Base-by-base conservation (phyloP, 2,888 invertebrate genomes). In the Theodoxus fluviatilis region DNA sequence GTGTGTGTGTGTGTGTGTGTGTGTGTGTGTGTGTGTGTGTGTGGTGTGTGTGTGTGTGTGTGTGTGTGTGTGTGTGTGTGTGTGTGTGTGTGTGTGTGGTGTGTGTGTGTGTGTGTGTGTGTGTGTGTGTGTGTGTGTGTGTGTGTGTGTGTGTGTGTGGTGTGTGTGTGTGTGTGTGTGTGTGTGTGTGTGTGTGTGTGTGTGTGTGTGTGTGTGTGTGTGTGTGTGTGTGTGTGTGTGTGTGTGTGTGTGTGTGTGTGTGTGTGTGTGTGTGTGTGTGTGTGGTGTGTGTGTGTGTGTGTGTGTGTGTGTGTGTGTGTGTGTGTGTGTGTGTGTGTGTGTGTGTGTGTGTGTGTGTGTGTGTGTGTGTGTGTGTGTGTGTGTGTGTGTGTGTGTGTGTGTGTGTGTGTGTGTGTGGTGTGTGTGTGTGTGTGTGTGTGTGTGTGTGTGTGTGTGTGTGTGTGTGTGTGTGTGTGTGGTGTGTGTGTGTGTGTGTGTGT, bases 191-290 rank as follows among this genome's bases (percentile, higher is more conserved):
- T 22, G 55, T 55, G 55, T 22, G 55, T 55, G 55, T 22, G 55
- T 55, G 55, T 22, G 55, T 55, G 55, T 22, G 55, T 55, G 55
- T 22, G 55, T 55, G 55, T 22, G 55, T 55, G 55, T 55, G 55
- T 55, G 55, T 55, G 55, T 55, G 55, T 55, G 55, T 25, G n/a
- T 25, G 0, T 6, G 25, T 6, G 2, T 25, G 49, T 3, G 15
- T 25, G n/a, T 7, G 25, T 52, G 6, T n/a, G 25, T n/a, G 7
- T n/a, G 52, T 52, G 25, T 52, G 6, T 52, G 25, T 52, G 52
- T 52, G 25, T 52, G 25, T 52, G 52, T 52, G 25, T 52, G 49
- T 49, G n/a, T 49, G 49, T 49, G n/a, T 49, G 49, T 49, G n/a
- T 49, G 49, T 49, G n/a, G n/a, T 4, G n/a, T 25, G n/a, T n/a